Base-by-base conservation (phyloP, 2,797 vertebrate species). In the Helicolenus hilgendorfi region DNA sequence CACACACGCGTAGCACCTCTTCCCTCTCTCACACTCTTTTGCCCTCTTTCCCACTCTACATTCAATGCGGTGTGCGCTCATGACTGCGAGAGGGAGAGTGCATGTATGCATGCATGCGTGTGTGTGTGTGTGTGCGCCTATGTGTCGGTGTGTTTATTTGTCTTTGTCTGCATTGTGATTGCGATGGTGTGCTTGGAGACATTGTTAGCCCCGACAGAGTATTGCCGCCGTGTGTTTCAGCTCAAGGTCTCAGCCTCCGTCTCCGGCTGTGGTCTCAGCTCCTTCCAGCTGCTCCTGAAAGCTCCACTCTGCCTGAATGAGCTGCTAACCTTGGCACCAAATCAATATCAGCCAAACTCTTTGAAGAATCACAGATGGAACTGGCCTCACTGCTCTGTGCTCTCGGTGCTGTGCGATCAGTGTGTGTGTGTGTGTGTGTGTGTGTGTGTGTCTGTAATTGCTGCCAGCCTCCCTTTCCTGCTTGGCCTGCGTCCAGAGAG, bases 291-390 rank as follows among this genome's bases (percentile, higher is more conserved):
- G 97, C 97, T 97, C 96, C 97, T 96, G 96, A 97, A 97, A 97
- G 95, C 97, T 96, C 94, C 96, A 97, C 96, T 97, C 96, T 96
- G 96, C 95, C 96, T 97, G 97, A 97, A 97, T 97, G 96, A 97
- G 97, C 95, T 92, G 95, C 96, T 97, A 97, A 97, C 97, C 97
- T 97, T 97, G 97, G 97, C 97, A 98, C 96, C 96, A 97, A 98
- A 98, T 98, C 97, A 97, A 98, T 98, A 97, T 95, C 95, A 97
- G 97, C 96, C 97, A 97, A 98, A 97, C 96, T 97, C 97, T 98
- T 98, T 98, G 97, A 98, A 98, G 97, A 97, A 98, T 97, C 97
- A 97, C 97, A 98, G 97, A 98, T 97, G 97, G 97, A 98, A 97
- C 95, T 94, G 91, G 94, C 95, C 94, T 96, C 90, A 95, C 91